Percentiles rank a stretch among this genome's conserved stretches.
These are phyloP conservation scores for Squalus acanthias DNA, from an alignment of 2,797 vertebrate genomes.

Conservation along the genomic window DNA sequence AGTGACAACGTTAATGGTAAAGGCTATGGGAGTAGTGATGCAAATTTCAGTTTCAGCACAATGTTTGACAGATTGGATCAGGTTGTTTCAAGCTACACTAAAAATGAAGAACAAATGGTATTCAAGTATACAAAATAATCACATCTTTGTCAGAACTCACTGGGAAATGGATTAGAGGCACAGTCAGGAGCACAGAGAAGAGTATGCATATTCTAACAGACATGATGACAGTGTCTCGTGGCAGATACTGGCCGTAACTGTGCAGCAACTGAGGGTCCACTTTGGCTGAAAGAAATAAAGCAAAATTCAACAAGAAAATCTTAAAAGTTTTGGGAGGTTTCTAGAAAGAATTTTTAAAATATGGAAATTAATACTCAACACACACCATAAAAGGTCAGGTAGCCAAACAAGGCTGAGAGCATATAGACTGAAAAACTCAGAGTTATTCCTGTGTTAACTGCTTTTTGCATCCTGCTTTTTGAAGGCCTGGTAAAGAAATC, in stretches of 20 bases:
- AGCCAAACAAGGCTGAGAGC: constrained; percentile 83
- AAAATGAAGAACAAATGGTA: background rate
- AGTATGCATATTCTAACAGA: constrained; percentile 77
- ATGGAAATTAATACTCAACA: constrained; percentile 26
- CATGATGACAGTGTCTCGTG: constrained; percentile 69
- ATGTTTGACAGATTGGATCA: background rate
- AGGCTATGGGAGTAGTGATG: constrained; percentile 44
- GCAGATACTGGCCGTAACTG: constrained; percentile 69
- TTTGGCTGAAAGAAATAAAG: constrained; percentile 58
- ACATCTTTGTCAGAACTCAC: constrained; percentile 63
- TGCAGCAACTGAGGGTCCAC: constrained; percentile 79
- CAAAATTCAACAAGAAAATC: background rate
- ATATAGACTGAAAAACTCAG: constrained; percentile 84
- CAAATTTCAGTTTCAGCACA: background rate
- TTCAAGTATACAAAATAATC: background rate
- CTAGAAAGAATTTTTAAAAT: background rate
- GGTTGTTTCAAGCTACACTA: background rate
- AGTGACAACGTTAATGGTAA: constrained; percentile 3
- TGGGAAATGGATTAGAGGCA: constrained; percentile 90
- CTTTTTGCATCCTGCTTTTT: constrained; percentile 83
- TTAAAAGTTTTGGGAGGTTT: background rate
- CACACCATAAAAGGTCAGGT: constrained; percentile 92
- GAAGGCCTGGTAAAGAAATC: constrained; percentile 64
- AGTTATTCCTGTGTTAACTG: constrained; percentile 71
- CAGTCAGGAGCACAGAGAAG: constrained; percentile 76